These are phyloP conservation scores for Phytoseiulus persimilis DNA, from an alignment of 2,888 invertebrate species.

Conservation along the genomic window DNA sequence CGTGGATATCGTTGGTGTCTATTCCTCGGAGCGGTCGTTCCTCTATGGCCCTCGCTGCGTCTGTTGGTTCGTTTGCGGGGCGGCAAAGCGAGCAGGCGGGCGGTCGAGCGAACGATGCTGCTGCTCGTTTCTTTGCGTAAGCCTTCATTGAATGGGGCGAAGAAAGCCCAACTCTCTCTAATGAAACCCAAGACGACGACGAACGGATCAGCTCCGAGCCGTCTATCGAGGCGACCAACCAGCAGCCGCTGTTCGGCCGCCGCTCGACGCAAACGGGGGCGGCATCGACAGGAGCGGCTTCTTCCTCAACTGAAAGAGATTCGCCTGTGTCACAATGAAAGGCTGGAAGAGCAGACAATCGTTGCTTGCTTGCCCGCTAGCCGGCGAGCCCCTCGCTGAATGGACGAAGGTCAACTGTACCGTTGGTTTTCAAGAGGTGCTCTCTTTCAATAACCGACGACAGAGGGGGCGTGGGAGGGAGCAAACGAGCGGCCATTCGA, in stretches of 20 bases:
- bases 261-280: not conserved
- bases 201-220: not conserved
- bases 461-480: not conserved
- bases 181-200: not conserved
- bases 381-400: not conserved
- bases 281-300: not conserved
- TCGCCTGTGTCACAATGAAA: not conserved
- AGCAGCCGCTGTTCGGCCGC: not conserved
- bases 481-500: not conserved
- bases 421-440: not conserved
- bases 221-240: not conserved
- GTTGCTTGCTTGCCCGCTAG: not conserved
- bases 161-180: not conserved
- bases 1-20: not conserved
- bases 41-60: not conserved
- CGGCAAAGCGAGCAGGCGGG: not conserved
- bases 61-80: not conserved
- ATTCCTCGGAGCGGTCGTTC: not conserved
- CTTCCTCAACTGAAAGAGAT: not conserved
- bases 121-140: not conserved
- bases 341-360: not conserved
- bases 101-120: not conserved
- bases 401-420: not conserved
- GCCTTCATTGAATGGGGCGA: not conserved
- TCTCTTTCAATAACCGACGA: not conserved